These are phyloP conservation scores for Galeopsomyia nigrocyanea DNA, from an alignment of 2,888 invertebrate genomes.

Conservation along the genomic window DNA sequence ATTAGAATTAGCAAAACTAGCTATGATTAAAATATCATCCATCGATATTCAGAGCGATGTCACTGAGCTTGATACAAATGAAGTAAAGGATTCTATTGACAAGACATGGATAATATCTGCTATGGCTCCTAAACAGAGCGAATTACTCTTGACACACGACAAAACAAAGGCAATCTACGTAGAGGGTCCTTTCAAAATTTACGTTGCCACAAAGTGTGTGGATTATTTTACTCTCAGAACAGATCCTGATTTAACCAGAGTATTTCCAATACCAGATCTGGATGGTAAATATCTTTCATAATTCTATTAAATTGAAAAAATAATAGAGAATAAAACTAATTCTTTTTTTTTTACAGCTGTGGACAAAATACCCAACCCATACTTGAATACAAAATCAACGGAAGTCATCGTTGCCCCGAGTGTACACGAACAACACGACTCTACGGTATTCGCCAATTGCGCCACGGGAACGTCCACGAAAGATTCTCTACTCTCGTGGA, in stretches of 20 bases:
- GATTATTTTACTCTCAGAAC: slow-evolving; percentile 88
- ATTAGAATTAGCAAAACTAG: slow-evolving; percentile 84
- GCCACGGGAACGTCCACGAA: slow-evolving; percentile 92
- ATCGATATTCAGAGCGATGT: slow-evolving; percentile 83
- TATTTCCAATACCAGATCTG: slow-evolving; percentile 66
- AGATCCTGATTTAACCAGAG: slow-evolving; percentile 69
- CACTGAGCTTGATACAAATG: slow-evolving; percentile 77
- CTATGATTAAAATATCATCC: slow-evolving; percentile 85
- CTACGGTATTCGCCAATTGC: slow-evolving; percentile 87
- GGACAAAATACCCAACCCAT: slow-evolving; percentile 75
- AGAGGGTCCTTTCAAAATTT: slow-evolving; percentile 87
- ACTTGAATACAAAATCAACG: slow-evolving; percentile 70
- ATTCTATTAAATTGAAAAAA: slow-evolving; percentile 29
- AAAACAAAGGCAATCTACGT: slow-evolving; percentile 78
- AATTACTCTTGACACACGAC: slow-evolving; percentile 78
- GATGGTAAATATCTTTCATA: slow-evolving; percentile 73
- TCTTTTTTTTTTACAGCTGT: slow-evolving; percentile 75
- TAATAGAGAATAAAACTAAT: slow-evolving; percentile 7
- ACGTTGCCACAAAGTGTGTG: slow-evolving; percentile 81
- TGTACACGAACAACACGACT: slow-evolving; percentile 94
- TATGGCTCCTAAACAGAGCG: slow-evolving; percentile 82
- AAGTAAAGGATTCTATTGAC: slow-evolving; percentile 82
- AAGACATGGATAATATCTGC: slow-evolving; percentile 94
- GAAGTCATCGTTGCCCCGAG: slow-evolving; percentile 72
- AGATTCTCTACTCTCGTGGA: slow-evolving; percentile 94